A percentile compares a stretch with the other conserved stretches of the same genome.
These are phyloP conservation scores for Scaptomyza tumidula DNA, from an alignment of 2,888 invertebrate genomes.

Conservation along the genomic window DNA sequence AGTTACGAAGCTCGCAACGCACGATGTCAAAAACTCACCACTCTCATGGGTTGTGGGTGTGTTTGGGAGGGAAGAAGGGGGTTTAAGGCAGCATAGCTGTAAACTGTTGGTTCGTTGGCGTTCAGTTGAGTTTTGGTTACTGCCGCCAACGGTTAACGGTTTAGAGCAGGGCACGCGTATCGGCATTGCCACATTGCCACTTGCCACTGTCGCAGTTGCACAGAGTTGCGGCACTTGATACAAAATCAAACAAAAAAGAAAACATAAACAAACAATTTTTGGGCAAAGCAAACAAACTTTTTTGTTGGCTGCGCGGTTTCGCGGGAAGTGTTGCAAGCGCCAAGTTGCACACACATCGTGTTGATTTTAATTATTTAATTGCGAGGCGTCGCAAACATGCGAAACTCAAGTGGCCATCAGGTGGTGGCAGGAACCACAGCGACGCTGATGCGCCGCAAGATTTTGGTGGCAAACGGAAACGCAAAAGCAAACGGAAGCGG, in stretches of 20 bases:
- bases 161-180: conserved; percentile 49
- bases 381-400: conserved; percentile 35
- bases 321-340: conserved; percentile 2
- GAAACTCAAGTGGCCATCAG: conserved; percentile 44
- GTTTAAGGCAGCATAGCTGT: conserved; percentile 50
- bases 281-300: conserved; percentile 20
- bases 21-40: conserved; percentile 61
- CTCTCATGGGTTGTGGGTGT: conserved; percentile 12
- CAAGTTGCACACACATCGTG: conserved; percentile 5
- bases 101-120: conserved; percentile 47
- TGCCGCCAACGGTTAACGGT: conserved; percentile 75
- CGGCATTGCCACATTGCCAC: conserved; percentile 34
- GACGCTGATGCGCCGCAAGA: conserved; percentile 36
- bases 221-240: conserved; percentile 22
- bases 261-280: conserved; percentile 43
- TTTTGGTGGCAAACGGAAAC: conserved; percentile 59
- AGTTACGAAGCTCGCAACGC: conserved; percentile 8
- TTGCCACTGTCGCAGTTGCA: conserved; percentile 28
- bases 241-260: conserved; percentile 30
- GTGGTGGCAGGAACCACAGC: conserved; percentile 45
- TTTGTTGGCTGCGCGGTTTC: conserved; percentile 21
- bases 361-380: conserved; percentile 30
- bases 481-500: conserved; percentile 60
- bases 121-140: conserved; percentile 83
- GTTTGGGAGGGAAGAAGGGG: neutral